phyloP scores from a whole-genome alignment of 2,113 vertebrate species.

The Antigone vipio region DNA sequence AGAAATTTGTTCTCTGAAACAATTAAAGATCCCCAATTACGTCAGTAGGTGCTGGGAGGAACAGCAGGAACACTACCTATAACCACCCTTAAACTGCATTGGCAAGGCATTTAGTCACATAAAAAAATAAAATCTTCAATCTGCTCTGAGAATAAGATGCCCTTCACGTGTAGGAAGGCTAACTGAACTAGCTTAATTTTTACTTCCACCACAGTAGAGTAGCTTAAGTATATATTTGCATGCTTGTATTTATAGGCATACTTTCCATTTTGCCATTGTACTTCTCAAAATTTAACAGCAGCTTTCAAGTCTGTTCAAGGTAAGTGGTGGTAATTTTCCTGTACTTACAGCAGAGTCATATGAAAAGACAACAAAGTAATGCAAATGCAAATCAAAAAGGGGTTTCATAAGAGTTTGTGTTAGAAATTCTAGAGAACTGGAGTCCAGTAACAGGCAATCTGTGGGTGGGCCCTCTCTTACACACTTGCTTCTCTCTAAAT shows the following conservation, averaged over 20 bases:
- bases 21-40: not conserved
- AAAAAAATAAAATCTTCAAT: not conserved
- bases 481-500: not conserved
- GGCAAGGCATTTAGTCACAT: not conserved
- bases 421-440: not conserved
- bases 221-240: not conserved
- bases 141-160: not conserved
- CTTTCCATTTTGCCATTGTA: not conserved
- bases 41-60: not conserved
- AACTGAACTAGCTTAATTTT: not conserved
- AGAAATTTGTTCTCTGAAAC: not conserved
- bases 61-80: not conserved
- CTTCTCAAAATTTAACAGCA: not conserved
- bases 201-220: not conserved
- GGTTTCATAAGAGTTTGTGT: not conserved
- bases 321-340: not conserved
- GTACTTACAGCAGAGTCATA: not conserved
- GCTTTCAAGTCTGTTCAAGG: not conserved
- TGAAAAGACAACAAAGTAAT: not conserved
- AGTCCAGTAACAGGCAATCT: not conserved
- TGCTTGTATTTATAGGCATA: not conserved
- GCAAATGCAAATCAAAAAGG: not conserved
- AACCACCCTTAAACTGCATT: not conserved
- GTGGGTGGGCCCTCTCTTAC: not conserved
- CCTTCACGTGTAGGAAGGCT: not conserved